Base-by-base conservation (phyloP, 2,797 vertebrate genomes). In the Octomys mimax region DNA sequence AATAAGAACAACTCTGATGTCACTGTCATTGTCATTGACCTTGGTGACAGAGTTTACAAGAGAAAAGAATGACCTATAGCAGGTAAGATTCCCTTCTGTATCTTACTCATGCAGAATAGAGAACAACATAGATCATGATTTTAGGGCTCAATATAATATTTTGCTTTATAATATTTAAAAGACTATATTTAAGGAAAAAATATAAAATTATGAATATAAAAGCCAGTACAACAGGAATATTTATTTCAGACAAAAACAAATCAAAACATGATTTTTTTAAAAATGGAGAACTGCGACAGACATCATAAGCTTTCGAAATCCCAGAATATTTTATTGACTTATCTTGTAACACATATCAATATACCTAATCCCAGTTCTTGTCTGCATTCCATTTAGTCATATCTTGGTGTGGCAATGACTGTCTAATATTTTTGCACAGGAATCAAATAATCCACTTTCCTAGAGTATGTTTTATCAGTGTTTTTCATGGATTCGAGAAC, bases 401-500 rank as follows among this genome's bases (percentile, higher is more conserved):
- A 68, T 88, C 9, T 42, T 86, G 18, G 52, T 52, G 78, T 36
- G 10, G 7, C 18, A 87, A 85, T 2, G 6, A 26, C 46, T 61
- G 21, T 71, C 0, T 52, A 80, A 79, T 70, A 24, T 57, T 95
- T 75, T 46, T 87, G 6, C 1, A 71, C 31, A 49, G 28, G 89
- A 70, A 84, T 54, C 19, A 75, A 12, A 77, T 90, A 49, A 64
- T 64, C 87, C n/a, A 66, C 13, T 49, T 82, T 81, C 18, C 21
- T 85, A 62, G 88, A n/a, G 13, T 16, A 26, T n/a, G 1, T 57
- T 93, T 81, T 62, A 52, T 57, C 12, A 84, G 82, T 42, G 13
- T 4, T 80, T 91, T 28, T 42, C 31, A 46, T 42, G 21, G 16
- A 7, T 92, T 97, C 80, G 75, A 84, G n/a, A 80, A 62, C 88